Base-by-base conservation (phyloP, 2,113 vertebrate genomes). In the Xiphophorus hellerii region DNA sequence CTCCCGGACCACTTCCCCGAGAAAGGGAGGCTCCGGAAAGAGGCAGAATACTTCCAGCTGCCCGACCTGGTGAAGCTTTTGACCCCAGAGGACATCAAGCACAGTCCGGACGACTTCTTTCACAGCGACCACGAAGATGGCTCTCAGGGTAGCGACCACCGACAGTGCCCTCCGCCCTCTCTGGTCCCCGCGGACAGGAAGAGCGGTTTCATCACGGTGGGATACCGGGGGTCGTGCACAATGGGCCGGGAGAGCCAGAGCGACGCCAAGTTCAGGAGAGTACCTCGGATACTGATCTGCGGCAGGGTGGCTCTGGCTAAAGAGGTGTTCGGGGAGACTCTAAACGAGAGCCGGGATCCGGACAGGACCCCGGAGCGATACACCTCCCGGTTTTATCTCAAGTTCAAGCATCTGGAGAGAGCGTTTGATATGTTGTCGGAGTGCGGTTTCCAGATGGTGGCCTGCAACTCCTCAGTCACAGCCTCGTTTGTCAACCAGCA, bases 371-470 rank as follows among this genome's bases (percentile, higher is more conserved):
- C 97, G 22, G 97, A 99, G 62, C 96, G 97, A 75, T 99, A 99
- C 94, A 99, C 98, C 8, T 98, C 97, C 90, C 93, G 98, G 85
- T 99, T 98, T 93, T 98, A 99, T 94, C 96, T 99, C 82, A 97
- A 97, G 93, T 99, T 99, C 93, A 97, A 96, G 88, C 97, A 99
- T 92, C 96, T 99, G 91, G 98, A 99, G 93, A 95, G 97, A 90
- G 95, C 98, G 84, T 99, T 99, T 69, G 98, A 99, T 95, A 97
- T 98, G 96, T 93, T 99, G 87, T 98, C 98, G 1, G 97, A 99
- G 93, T 98, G 96, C 81, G 96, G 97, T 82, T 99, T 99, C 96
- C 96, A 97, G 89, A 99, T 99, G 97, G 97, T 97, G 80, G 97
- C 97, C 89, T 99, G 97, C 81, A 99, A 98, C 92, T 98, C 97